Base-by-base conservation (phyloP, 2,888 invertebrate species). In the Polyommatus icarus region DNA sequence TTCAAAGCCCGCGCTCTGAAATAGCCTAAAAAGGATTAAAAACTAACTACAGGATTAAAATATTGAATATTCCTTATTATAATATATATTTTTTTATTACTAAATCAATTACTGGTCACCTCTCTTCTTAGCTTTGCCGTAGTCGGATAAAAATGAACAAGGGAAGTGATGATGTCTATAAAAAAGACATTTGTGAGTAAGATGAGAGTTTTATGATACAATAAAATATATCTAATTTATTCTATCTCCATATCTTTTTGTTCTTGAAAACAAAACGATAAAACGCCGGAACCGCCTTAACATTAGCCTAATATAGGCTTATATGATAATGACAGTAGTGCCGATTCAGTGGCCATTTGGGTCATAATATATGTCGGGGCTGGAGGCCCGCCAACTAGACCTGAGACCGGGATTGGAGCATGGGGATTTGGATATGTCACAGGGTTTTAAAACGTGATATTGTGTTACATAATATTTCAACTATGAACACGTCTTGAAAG, bases 291-390 rank as follows among this genome's bases (percentile, higher is more conserved):
- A 67, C 67, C 29, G 29, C 67, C 61, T 61, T 29, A 67, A 67
- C 67, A 67, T 18, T 67, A 32, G 29, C 29, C 29, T 29, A 67
- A 67, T 67, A 67, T 67, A 67, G 29, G 67, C 32, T 50, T 75
- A 75, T 54, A 75, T 75, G 20, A 75, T 76, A 32, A 57, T 29
- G 61, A 67, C 46, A 76, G 76, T 67, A 57, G 57, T 73, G 50
- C 50, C 61, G 71, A 76, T 75, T 29, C 75, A 76, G 57, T 50
- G 77, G 36, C 40, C 77, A 78, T 77, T 40, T 78, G 76, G 78
- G 77, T 59, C 77, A 76, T 76, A 59, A 77, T 77, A 77, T 77
- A 75, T 77, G 36, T 46, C 20, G 8, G 40, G 72, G 72, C 40
- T 72, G 75, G 75, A 75, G 50, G 0, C 50, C 50, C 50, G 54